Evolutionary conservation across 2,888 invertebrate genomes (phyloP).

Genomic region (Cetonia aurata): DNA sequence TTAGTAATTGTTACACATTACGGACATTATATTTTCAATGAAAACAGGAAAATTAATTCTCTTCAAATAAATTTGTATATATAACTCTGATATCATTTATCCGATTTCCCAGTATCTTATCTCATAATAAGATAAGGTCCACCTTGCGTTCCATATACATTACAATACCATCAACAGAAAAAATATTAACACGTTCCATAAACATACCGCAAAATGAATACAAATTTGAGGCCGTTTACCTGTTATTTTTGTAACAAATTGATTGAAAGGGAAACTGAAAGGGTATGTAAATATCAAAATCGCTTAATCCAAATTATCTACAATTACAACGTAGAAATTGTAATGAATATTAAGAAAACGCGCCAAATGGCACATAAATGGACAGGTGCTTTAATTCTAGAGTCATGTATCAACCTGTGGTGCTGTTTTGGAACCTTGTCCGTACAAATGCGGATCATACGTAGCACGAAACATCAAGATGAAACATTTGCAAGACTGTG

Average conservation of each 20-base stretch:
- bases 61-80: slow-evolving; percentile 7
- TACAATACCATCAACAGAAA: slow-evolving; percentile 14
- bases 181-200: slow-evolving; percentile 9
- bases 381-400: slow-evolving; percentile 61
- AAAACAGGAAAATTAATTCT: neutral
- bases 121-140: slow-evolving; percentile 24
- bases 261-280: slow-evolving; percentile 74
- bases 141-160: slow-evolving; percentile 32
- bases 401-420: slow-evolving; percentile 79
- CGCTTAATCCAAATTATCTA: slow-evolving; percentile 1
- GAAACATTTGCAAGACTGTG: slow-evolving; percentile 70
- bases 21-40: too few relatives aligned
- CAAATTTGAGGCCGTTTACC: slow-evolving; percentile 60
- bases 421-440: slow-evolving; percentile 79
- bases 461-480: slow-evolving; percentile 75
- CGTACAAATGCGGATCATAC: slow-evolving; percentile 78
- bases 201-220: slow-evolving; percentile 33
- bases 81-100: slow-evolving; percentile 27
- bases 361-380: neutral
- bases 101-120: slow-evolving; percentile 38
- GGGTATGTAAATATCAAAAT: neutral
- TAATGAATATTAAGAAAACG: neutral
- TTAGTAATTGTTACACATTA: too few relatives aligned
- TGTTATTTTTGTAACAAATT: slow-evolving; percentile 78
- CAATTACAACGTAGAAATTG: too few relatives aligned